These are phyloP conservation scores for Ondatra zibethicus DNA, from an alignment of 2,113 vertebrate species.

Conservation along the genomic window DNA sequence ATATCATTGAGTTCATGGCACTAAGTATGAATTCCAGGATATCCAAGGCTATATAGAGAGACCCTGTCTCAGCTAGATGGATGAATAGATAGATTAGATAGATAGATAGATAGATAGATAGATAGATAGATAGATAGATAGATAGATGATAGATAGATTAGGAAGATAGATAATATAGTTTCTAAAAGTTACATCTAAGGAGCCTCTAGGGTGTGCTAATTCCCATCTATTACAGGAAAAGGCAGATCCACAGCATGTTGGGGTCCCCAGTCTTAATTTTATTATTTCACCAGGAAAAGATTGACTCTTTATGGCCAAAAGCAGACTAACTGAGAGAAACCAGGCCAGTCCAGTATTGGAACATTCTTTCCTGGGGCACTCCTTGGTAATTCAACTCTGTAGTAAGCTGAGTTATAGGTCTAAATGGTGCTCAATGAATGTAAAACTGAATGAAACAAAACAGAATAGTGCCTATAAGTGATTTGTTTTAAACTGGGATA, in stretches of 20 bases:
- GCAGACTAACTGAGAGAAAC: conserved; percentile 1
- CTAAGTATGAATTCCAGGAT: not conserved
- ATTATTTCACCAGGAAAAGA: not conserved
- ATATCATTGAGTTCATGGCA: not conserved
- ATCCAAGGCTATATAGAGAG: not conserved
- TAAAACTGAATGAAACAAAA: not conserved
- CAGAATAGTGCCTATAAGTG: not conserved
- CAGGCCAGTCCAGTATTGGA: not conserved
- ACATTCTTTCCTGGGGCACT: not conserved
- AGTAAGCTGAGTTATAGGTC: not conserved
- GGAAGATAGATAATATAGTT: not conserved
- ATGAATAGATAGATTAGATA: too few species aligned
- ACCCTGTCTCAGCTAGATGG: not conserved
- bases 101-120: not conserved
- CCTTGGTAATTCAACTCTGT: not conserved
- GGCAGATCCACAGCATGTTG: not conserved
- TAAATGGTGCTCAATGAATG: not conserved
- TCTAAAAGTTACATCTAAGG: not conserved
- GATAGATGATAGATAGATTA: not conserved
- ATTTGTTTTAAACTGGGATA: not conserved
- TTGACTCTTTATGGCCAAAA: not conserved
- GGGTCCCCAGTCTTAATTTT: not conserved
- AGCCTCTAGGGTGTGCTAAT: not conserved
- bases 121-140: not conserved
- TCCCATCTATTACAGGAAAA: not conserved